Percentiles rank a stretch among this genome's conserved stretches.
phyloP scores from a whole-genome alignment of 2,888 invertebrate genomes.

The Eupithecia exiguata region DNA sequence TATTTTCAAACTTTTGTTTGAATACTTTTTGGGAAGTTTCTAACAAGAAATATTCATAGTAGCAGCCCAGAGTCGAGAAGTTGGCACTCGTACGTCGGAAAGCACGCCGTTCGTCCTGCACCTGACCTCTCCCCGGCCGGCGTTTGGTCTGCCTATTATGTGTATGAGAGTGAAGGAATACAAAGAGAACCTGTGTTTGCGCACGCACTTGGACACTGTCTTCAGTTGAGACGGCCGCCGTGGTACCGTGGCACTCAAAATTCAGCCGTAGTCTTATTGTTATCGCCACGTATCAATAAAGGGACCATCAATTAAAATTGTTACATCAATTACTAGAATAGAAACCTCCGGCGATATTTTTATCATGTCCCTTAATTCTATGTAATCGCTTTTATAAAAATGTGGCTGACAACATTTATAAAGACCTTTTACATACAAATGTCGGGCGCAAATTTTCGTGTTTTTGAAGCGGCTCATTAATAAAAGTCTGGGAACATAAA shows the following conservation, averaged over 20 bases:
- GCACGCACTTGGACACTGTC: too few species aligned
- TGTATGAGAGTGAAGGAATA: neutral
- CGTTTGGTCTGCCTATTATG: neutral
- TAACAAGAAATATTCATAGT: neutral
- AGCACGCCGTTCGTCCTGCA: neutral
- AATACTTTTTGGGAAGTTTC: neutral
- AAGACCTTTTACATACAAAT: neutral
- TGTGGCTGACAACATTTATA: neutral
- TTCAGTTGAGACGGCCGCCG: too few species aligned
- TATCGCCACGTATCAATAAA: neutral
- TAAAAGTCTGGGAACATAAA: conserved; percentile 7
- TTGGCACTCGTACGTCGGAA: neutral
- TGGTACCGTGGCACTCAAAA: neutral
- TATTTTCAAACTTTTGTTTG: neutral
- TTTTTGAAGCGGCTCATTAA: conserved; percentile 6
- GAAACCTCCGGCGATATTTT: neutral
- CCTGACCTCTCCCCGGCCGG: neutral
- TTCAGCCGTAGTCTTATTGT: neutral
- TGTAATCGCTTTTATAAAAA: neutral
- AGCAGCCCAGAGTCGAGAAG: neutral
- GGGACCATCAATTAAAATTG: neutral
- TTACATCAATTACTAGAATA: neutral
- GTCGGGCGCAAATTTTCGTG: neutral
- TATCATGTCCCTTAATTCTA: neutral
- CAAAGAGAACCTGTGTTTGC: neutral